These are phyloP conservation scores for Laothoe populi DNA, from an alignment of 2,888 invertebrate genomes.

Conservation along the genomic window DNA sequence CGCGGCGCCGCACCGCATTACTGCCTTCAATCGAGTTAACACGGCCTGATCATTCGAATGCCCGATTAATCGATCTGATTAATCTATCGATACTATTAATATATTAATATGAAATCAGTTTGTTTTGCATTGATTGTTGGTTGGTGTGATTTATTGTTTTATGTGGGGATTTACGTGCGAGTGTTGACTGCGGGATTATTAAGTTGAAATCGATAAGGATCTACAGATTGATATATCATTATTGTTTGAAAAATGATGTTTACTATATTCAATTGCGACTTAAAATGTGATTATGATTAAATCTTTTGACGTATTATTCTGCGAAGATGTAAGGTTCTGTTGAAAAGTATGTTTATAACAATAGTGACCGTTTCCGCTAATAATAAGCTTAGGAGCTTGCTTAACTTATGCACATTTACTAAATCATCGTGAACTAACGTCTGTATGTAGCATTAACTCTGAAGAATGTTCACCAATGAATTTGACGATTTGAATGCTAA, in stretches of 20 bases:
- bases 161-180: conserved; percentile 15
- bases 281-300: background rate
- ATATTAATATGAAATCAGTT: conserved; percentile 27
- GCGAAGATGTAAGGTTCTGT: background rate
- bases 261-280: conserved; percentile 8
- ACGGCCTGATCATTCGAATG: conserved; percentile 27
- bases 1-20: conserved; percentile 29
- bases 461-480: no score
- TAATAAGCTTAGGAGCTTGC: no score
- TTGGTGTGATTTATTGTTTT: conserved; percentile 13
- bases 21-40: conserved; percentile 27
- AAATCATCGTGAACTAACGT: no score
- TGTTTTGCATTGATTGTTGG: conserved; percentile 22
- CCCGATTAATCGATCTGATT: conserved; percentile 27
- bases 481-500: no score
- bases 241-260: conserved; percentile 24
- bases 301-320: conserved; percentile 7
- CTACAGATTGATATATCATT: conserved; percentile 13
- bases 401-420: no score
- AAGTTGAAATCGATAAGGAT: conserved; percentile 6
- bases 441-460: no score
- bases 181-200: conserved; percentile 14
- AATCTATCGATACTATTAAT: conserved; percentile 27
- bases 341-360: background rate
- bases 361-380: no score